These are phyloP conservation scores for Chloroceryle inda DNA, from an alignment of 2,797 vertebrate genomes.

Conservation along the genomic window DNA sequence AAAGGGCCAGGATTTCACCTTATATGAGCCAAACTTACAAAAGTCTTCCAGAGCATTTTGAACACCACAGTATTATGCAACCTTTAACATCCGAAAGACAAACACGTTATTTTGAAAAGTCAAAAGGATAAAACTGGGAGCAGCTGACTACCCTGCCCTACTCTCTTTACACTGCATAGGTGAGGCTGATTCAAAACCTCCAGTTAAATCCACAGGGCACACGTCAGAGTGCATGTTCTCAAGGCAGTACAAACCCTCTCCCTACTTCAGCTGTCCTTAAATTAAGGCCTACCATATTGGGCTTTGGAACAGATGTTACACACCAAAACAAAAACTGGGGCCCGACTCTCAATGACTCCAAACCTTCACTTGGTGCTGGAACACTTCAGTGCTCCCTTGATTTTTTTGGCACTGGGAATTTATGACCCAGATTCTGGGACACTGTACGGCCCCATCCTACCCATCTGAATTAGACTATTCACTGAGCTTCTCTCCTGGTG, in stretches of 20 bases:
- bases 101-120: background rate
- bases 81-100: background rate
- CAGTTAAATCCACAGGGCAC: background rate
- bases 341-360: conserved; percentile 32
- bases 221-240: background rate
- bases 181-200: background rate
- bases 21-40: background rate
- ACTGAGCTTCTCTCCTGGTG: background rate
- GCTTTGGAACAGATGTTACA: conserved; percentile 44
- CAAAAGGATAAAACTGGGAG: conserved; percentile 6
- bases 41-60: background rate
- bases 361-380: background rate
- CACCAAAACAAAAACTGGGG: conserved; percentile 29
- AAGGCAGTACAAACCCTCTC: background rate
- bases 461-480: conserved; percentile 32
- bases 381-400: background rate
- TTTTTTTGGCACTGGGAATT: conserved; percentile 45
- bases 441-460: background rate
- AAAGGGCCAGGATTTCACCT: background rate
- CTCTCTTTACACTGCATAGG: background rate
- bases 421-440: conserved; percentile 53
- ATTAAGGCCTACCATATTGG: conserved; percentile 4
- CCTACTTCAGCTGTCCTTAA: background rate
- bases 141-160: background rate
- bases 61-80: background rate